phyloP scores from a whole-genome alignment of 2,797 vertebrate species.

The Thalassophryne amazonica region DNA sequence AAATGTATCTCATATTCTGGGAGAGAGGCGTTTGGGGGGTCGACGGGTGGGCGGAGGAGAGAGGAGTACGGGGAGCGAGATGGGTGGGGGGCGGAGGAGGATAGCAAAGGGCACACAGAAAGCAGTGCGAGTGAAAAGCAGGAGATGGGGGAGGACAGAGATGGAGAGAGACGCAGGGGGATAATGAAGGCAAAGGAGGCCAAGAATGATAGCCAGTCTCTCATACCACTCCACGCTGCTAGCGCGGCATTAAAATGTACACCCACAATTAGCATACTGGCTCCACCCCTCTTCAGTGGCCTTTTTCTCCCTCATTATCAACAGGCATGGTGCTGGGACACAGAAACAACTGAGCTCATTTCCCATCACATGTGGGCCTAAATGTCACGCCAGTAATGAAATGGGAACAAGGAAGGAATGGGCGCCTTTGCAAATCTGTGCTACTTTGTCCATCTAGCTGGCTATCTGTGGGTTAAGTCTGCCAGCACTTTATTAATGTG shows the following conservation, averaged over 20 bases:
- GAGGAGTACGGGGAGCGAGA: slow-evolving; percentile 29
- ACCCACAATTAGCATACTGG: slow-evolving; percentile 68
- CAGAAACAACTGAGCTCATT: slow-evolving; percentile 30
- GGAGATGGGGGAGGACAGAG: slow-evolving; percentile 56
- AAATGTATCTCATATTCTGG: slow-evolving; percentile 68
- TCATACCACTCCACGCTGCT: slow-evolving; percentile 34
- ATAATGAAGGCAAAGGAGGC: slow-evolving; percentile 54
- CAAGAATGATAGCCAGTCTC: slow-evolving; percentile 46
- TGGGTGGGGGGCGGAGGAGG: background rate
- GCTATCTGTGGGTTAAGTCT: slow-evolving; percentile 39
- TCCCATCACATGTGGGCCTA: slow-evolving; percentile 23
- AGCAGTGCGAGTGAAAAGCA: slow-evolving; percentile 41
- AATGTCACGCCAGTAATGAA: slow-evolving; percentile 44
- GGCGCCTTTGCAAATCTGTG: slow-evolving; percentile 4
- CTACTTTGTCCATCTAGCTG: background rate
- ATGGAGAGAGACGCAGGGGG: slow-evolving; percentile 47
- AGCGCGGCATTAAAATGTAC: slow-evolving; percentile 60
- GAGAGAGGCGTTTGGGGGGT: slow-evolving; percentile 31
- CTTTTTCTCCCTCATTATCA: slow-evolving; percentile 53
- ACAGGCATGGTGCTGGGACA: slow-evolving; percentile 25
- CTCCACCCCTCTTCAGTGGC: slow-evolving; percentile 55
- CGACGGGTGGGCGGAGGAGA: background rate
- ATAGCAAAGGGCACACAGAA: slow-evolving; percentile 43
- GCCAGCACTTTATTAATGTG: slow-evolving; percentile 46
- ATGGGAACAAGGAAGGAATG: slow-evolving; percentile 23